Evolutionary conservation across 2,888 invertebrate species (phyloP), one percentile per base, ranked within the genome.

Genomic region (Adela reaumurella): DNA sequence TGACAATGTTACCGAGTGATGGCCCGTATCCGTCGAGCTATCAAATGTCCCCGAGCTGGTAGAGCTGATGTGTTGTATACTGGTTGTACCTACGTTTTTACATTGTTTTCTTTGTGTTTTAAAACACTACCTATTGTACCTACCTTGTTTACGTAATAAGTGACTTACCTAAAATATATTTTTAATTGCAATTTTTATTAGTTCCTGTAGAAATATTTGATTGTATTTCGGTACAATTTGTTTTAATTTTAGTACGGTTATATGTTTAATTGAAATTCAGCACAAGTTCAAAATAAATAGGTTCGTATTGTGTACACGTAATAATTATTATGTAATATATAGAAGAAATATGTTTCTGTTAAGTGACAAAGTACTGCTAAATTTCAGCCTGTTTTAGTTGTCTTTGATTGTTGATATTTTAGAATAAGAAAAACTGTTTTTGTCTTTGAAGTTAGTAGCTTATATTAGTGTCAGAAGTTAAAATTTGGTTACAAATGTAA

Each of bases 81-180:
- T n/a, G n/a, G n/a, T n/a, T n/a, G n/a, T n/a, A n/a, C n/a, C n/a
- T n/a, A n/a, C n/a, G n/a, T n/a, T n/a, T n/a, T n/a, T n/a, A 24
- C 24, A 24, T 24, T 24, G 24, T 24, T 24, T 24, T 24, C 4
- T 24, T 6, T 24, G 5, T 24, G n/a, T n/a, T n/a, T n/a, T n/a
- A n/a, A n/a, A n/a, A 24, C 24, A 8, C 24, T 24, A 24, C 24
- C 24, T 24, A 24, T 4, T n/a, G 6, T 61, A 65, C 62, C 62
- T 68, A 72, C 65, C 68, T 63, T 59, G 65, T 63, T 70, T 73
- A 74, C 68, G 63, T 59, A 63, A 70, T 73, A 74, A 74, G 77
- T 78, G 78, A 77, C 77, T 77, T 78, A 77, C 65, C 74, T 77
- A 76, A 74, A 70, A 74, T 77, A 76, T 73, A 74, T 76, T 73